These are phyloP conservation scores for Drosophila bifasciata DNA, from an alignment of 1,140 invertebrate species.

Conservation along the genomic window DNA sequence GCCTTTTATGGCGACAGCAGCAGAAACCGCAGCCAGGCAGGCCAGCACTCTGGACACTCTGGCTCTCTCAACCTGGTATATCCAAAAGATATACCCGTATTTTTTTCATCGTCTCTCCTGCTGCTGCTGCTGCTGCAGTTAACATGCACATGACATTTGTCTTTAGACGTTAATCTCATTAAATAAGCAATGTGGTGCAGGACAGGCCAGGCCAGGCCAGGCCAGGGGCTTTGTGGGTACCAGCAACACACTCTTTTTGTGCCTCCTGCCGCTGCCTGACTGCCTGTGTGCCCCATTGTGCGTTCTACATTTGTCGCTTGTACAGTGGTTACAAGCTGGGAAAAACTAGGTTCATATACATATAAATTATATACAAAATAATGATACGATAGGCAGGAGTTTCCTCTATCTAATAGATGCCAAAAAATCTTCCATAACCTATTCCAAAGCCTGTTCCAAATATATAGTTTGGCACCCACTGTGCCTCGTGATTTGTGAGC, in stretches of 20 bases:
- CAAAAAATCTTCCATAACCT: no score
- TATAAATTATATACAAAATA: neutral
- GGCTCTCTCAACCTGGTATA: constrained; percentile 26
- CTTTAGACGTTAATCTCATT: constrained; percentile 83
- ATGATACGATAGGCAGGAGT: no score
- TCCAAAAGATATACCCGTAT: constrained; percentile 52
- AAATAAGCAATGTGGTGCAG: constrained; percentile 77
- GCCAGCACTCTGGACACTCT: constrained; percentile 5
- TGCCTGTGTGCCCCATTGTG: constrained; percentile 10
- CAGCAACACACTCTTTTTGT: constrained; percentile 2
- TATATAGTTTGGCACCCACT: constrained; percentile 17
- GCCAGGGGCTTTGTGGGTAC: no score
- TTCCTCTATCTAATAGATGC: no score
- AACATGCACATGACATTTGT: constrained; percentile 83
- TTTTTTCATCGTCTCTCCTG: constrained; percentile 46
- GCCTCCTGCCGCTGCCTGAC: constrained; percentile 13
- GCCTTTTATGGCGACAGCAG: constrained; percentile 67
- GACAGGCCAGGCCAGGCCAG: constrained; percentile 4
- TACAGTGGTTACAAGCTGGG: constrained; percentile 26
- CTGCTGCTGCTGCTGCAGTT: constrained; percentile 51
- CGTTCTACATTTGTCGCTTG: constrained; percentile 22
- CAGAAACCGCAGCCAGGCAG: constrained; percentile 22
- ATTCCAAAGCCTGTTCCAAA: neutral
- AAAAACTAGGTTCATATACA: neutral
- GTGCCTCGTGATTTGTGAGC: constrained; percentile 43